Percentiles rank a stretch among this genome's conserved stretches.
These are phyloP conservation scores for Pseudochirops cupreus DNA, from an alignment of 2,797 vertebrate genomes.

Conservation along the genomic window DNA sequence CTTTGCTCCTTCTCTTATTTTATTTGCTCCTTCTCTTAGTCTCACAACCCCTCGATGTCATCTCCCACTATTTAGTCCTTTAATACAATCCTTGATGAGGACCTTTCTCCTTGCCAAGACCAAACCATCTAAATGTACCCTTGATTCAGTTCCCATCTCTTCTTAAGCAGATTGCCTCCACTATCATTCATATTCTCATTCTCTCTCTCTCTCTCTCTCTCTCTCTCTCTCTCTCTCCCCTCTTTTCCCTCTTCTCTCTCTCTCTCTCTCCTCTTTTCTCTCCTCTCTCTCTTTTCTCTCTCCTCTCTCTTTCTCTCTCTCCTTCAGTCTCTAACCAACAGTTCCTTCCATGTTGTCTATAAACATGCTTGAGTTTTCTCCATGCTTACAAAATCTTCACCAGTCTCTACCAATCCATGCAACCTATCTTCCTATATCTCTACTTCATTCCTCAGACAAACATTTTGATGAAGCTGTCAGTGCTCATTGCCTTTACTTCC, in stretches of 20 bases:
- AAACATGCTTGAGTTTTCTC: not conserved
- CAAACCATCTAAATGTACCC: not conserved
- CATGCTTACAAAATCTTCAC: no score
- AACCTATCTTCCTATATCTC: not conserved
- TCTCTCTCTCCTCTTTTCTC: not conserved
- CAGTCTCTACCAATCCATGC: not conserved
- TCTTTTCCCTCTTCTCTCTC: no score
- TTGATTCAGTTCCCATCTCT: not conserved
- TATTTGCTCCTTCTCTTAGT: not conserved
- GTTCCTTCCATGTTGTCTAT: no score
- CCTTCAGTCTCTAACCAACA: no score
- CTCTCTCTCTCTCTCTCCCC: not conserved
- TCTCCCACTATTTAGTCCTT: not conserved
- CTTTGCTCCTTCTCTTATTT: not conserved
- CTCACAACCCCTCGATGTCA: not conserved
- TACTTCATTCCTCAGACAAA: not conserved
- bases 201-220: not conserved
- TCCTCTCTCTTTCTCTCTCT: not conserved
- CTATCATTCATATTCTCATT: not conserved
- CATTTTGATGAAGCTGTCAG: not conserved
- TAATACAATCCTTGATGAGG: not conserved
- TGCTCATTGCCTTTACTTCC: not conserved
- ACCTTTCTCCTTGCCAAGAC: not conserved
- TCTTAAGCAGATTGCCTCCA: not conserved
- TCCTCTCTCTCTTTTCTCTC: accelerated